Evolutionary conservation across 2,113 vertebrate genomes (phyloP), one percentile per base, ranked within the genome.

Genomic region (Martes martes): DNA sequence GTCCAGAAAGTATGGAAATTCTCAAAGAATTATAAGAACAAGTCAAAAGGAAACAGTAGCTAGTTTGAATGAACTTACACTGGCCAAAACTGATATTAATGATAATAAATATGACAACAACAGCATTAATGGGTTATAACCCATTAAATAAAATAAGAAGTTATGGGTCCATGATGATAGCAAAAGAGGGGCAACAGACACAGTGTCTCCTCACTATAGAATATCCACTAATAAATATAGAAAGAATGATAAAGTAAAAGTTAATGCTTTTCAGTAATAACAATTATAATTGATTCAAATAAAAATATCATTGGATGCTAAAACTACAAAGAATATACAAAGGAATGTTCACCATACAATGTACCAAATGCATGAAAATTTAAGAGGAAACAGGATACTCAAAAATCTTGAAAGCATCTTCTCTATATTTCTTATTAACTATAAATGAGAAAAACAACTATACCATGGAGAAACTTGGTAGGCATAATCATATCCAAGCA

Each of bases 141-240:
- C 42, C 11, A 87, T 93, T 61, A 57, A 96, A 88, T 31, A 91
- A 85, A 81, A 85, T 91, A 69, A 90, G 65, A 89, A 83, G 80
- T 39, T 89, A 85, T 69, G 4, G 45, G 33, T 89, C 36, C 57
- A n/a, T 74, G 94, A 91, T 80, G 47, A 89, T n/a, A 79, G 16
- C 21, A 59, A 33, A 63, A 57, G 36, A 74, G 39, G 6, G n/a
- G 19, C 11, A 24, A 28, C 31, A 85, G 11, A 3, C 79, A 59
- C 24, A 90, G 69, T 5, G 4, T 4, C 7, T 94, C 19, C 33
- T 76, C 67, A 47, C 13, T 23, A 21, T 73, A 90, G 18, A 93
- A 81, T 90, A 90, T 86, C 47, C 93, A 93, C 26, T 74, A 69
- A 87, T 69, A 69, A 91, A 81, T 71, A 76, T 31, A 63, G 31